phyloP scores from a whole-genome alignment of 1,140 invertebrate species.

The Drosophila nasuta region DNA sequence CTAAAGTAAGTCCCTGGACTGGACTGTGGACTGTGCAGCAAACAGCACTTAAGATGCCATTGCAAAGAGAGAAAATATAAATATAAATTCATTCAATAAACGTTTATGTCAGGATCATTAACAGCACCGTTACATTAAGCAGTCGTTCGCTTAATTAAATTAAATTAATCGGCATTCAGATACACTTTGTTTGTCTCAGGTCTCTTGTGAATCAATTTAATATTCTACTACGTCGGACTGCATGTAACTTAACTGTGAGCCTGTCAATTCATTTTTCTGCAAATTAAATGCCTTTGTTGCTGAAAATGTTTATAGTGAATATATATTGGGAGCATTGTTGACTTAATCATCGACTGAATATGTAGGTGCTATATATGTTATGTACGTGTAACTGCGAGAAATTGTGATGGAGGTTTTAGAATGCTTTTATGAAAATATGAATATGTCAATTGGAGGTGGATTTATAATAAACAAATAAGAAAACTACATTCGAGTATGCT shows the following conservation, averaged over 20 bases:
- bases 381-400: too few relatives aligned
- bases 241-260: not conserved
- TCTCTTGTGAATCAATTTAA: conserved; percentile 18
- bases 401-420: too few relatives aligned
- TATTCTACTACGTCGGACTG: not conserved
- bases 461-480: too few relatives aligned
- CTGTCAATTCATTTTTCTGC: not conserved
- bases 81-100: conserved; percentile 57
- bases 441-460: too few relatives aligned
- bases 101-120: conserved; percentile 57
- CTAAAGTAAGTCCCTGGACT: not conserved
- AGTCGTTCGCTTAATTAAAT: conserved; percentile 47
- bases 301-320: not conserved
- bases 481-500: too few relatives aligned
- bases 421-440: too few relatives aligned
- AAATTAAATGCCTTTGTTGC: not conserved
- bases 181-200: conserved; percentile 33
- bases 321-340: not conserved
- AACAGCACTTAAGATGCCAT: conserved; percentile 36
- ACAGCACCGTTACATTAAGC: conserved; percentile 53
- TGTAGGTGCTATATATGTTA: too few relatives aligned
- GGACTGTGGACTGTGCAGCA: not conserved
- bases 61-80: conserved; percentile 24
- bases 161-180: conserved; percentile 45
- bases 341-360: not conserved